Evolutionary conservation across 2,113 vertebrate species (phyloP), one percentile per base, ranked within the genome.

Genomic region (Strix uralensis): DNA sequence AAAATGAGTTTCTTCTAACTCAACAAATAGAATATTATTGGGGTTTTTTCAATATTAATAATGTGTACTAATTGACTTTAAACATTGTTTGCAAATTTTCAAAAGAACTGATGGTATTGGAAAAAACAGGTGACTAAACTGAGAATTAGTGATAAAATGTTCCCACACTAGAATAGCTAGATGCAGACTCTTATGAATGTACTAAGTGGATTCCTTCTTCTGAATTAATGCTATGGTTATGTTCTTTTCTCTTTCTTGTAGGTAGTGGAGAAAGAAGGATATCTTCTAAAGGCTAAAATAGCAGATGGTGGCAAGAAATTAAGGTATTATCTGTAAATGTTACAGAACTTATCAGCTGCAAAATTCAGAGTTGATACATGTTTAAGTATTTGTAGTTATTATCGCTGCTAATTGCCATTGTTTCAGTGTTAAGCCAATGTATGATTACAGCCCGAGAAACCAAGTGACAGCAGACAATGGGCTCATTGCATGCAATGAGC

Each of bases 231-330:
- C 81, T 67, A 73, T 14, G 20, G 26, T 73, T 95, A 66, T 51
- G 30, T 11, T 38, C 29, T 22, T 61, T 26, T 42, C 81, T 51
- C 51, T 94, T 92, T 85, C 83, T 96, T 98, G 27, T 97, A 99
- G 99, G 98, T 97, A 96, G 97, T 98, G 80, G 91, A 98, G 85
- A 99, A 99, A 98, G 98, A 99, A 97, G 99, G 99, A 61, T 98
- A 98, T 94, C 97, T 99, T 96, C 98, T 99, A 74, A 99, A 99
- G 97, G 98, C 99, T 83, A 99, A 99, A 97, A 99, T 99, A 97
- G 98, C 98, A 80, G 99, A 99, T 11, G 98, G 98, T 47, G 99
- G 99, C 62, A 99, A 99, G 95, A 99, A 99, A 96, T 97, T 99
- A 97, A 99, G 98, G 98, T 99, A 98, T 65, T 69, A 44, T 18